These are phyloP conservation scores for Cyphomyrus plagiostoma DNA, from an alignment of 2,113 vertebrate species.

Conservation along the genomic window DNA sequence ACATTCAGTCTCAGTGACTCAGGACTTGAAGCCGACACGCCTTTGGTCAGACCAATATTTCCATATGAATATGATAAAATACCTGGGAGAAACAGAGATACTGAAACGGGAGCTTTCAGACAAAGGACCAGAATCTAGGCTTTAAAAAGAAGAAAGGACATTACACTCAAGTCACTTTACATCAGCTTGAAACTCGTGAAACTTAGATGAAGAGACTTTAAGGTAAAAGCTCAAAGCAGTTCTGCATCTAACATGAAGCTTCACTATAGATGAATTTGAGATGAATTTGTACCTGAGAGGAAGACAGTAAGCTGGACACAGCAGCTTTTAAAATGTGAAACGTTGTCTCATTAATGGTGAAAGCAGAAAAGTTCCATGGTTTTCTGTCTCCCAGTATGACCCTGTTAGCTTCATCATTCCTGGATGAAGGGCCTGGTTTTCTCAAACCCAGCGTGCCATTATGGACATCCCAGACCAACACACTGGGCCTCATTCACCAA, in stretches of 20 bases:
- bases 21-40: conserved; percentile 27
- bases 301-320: neutral
- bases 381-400: neutral
- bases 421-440: neutral
- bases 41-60: neutral
- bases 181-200: neutral
- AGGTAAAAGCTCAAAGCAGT: neutral
- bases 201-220: neutral
- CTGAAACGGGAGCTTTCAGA: neutral
- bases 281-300: neutral
- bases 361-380: neutral
- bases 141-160: neutral
- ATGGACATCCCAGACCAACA: neutral
- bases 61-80: neutral
- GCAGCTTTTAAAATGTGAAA: neutral
- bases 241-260: neutral
- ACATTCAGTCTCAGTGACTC: conserved; percentile 32
- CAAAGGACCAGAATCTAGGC: neutral
- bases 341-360: neutral
- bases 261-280: neutral
- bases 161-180: neutral
- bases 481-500: too few species aligned
- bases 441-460: neutral
- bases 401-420: neutral
- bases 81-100: conserved; percentile 17